These are phyloP conservation scores for Drosophila pandora DNA, from an alignment of 1,140 invertebrate genomes.

Conservation along the genomic window DNA sequence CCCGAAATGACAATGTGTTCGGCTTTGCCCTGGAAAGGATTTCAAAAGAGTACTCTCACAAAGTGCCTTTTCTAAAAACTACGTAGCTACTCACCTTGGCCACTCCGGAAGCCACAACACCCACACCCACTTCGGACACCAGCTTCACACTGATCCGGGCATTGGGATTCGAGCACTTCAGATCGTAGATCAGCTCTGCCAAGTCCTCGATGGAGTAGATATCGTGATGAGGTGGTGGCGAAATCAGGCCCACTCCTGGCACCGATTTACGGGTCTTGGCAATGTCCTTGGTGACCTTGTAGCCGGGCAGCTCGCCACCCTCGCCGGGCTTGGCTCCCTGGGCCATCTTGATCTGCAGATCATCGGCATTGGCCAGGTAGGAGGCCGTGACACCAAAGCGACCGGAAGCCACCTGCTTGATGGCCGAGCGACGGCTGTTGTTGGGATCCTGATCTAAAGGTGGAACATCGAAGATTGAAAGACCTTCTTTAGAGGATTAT, in stretches of 20 bases:
- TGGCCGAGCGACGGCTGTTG: conserved; percentile 91
- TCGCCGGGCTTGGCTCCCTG: conserved; percentile 98
- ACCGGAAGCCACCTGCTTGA: conserved; percentile 98
- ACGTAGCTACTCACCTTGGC: conserved; percentile 89
- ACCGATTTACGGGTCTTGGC: conserved; percentile 97
- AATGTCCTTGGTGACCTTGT: conserved; percentile 96
- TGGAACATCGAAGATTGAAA: background rate
- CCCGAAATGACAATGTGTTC: conserved; percentile 99
- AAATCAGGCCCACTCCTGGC: conserved; percentile 98
- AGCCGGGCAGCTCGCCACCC: conserved; percentile 95
- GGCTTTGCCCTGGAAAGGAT: conserved; percentile 93
- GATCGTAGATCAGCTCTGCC: conserved; percentile 98
- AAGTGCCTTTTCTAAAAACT: background rate
- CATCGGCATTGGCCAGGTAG: conserved; percentile 98
- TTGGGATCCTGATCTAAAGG: conserved; percentile 88
- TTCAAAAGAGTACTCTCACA: background rate
- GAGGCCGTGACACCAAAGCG: conserved; percentile 99
- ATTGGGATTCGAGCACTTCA: conserved; percentile 98
- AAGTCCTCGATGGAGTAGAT: conserved; percentile 99
- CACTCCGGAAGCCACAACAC: conserved; percentile 98
- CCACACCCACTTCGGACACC: conserved; percentile 99
- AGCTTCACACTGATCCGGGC: conserved; percentile 99
- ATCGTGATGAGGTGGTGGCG: conserved; percentile 99
- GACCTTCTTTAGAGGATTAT: background rate
- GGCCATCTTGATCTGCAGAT: conserved; percentile 99